Percentiles rank a stretch among this genome's conserved stretches.
Evolutionary conservation across 1,140 invertebrate species (phyloP).

Genomic region (Heliconius hermathena): DNA sequence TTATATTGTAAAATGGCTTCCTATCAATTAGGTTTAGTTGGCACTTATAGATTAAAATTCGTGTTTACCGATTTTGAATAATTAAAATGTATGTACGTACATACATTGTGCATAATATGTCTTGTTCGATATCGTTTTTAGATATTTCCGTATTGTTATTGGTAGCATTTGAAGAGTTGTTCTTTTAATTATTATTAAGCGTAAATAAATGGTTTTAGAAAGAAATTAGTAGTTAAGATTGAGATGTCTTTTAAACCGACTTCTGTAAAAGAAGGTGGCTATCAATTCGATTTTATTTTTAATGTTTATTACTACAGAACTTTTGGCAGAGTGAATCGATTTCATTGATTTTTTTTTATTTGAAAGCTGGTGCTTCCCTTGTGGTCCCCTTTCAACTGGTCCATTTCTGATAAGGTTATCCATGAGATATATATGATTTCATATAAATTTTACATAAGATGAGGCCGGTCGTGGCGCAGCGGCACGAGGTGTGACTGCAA

Average conservation of each 20-base stretch:
- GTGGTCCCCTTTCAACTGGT: no score
- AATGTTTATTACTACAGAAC: no score
- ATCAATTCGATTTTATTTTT: no score
- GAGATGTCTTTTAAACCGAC: neutral
- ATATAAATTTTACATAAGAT: no score
- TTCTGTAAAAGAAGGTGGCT: no score
- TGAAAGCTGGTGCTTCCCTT: no score
- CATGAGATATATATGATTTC: no score
- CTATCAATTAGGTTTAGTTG: conserved; percentile 42
- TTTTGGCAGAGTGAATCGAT: no score
- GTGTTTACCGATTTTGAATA: conserved; percentile 11
- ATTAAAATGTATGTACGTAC: neutral
- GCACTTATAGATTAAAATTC: conserved; percentile 17
- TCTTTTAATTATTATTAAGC: neutral
- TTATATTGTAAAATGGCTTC: conserved; percentile 42
- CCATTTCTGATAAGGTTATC: no score
- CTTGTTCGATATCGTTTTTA: neutral
- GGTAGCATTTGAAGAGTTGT: neutral
- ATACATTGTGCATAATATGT: neutral
- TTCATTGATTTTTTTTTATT: no score
- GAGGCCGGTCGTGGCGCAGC: no score
- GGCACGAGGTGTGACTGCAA: no score
- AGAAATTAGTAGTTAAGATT: neutral
- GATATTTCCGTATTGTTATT: neutral
- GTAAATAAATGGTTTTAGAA: neutral